phyloP scores from a whole-genome alignment of 2,113 vertebrate genomes.

The Nyctibius bracteatus region DNA sequence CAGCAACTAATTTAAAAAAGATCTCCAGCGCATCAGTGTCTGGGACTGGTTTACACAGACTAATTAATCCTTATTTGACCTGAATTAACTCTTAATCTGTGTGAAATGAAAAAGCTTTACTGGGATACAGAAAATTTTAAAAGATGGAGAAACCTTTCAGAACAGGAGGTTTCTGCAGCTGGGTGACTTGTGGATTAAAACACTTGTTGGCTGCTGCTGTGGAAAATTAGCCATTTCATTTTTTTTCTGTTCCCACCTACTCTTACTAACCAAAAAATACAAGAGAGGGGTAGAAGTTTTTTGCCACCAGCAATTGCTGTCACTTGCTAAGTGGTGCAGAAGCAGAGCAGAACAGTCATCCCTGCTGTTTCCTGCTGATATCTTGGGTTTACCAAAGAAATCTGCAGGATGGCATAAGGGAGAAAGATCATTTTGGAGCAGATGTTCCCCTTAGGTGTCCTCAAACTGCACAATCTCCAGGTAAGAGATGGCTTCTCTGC shows the following conservation, averaged over 20 bases:
- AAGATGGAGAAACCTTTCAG: conserved; percentile 25
- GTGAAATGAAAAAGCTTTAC: conserved; percentile 64
- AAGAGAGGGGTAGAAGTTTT: not conserved
- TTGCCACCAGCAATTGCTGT: not conserved
- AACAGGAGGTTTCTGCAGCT: not conserved
- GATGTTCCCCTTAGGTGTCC: not conserved
- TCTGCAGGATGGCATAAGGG: not conserved
- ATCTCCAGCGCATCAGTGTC: conserved; percentile 53
- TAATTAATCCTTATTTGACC: conserved; percentile 77
- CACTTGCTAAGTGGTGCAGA: not conserved
- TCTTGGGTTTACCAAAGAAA: not conserved
- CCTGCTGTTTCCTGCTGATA: not conserved
- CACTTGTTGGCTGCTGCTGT: not conserved
- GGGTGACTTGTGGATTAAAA: conserved; percentile 27
- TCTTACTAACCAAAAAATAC: not conserved
- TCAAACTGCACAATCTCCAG: not conserved
- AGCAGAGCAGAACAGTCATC: not conserved
- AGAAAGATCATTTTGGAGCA: not conserved
- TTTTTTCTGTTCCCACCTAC: not conserved
- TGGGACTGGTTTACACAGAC: conserved; percentile 58
- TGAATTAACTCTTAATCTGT: conserved; percentile 71
- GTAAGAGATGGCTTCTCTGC: not conserved
- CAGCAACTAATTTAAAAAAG: conserved; percentile 65
- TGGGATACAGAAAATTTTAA: conserved; percentile 25
- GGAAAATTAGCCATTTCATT: not conserved